Conservation (phyloP, 1,140 invertebrate genomes). For the Drosophila melanogaster region Release_6_plus_ISO1_MT NT_033777.3:23551001-23551500, state of each 20-base stretch:
- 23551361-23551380: not conserved
- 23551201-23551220: constrained; percentile 74
- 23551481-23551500: too few species aligned
- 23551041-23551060: constrained; percentile 16
- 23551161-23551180: constrained; percentile 10
- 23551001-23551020: constrained; percentile 79
- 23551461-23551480: too few species aligned
- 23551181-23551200: constrained; percentile 75
- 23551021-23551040: constrained; percentile 61
- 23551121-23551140: constrained; percentile 3
- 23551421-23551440: not conserved
- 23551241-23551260: constrained; percentile 19
- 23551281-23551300: constrained; percentile 72
- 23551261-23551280: constrained; percentile 65
- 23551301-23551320: constrained; percentile 59
- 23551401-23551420: not conserved
- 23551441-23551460: too few species aligned
- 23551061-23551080: constrained; percentile 46
- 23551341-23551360: not conserved
- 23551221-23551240: constrained; percentile 7
- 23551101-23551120: constrained; percentile 39
- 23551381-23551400: not conserved
- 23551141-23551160: constrained; percentile 6
- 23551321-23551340: constrained; percentile 16
- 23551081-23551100: constrained; percentile 42